A percentile compares a stretch with the other conserved stretches of the same genome.
phyloP scores from a whole-genome alignment of 2,113 vertebrate genomes.

The Onychorhynchus coronatus region DNA sequence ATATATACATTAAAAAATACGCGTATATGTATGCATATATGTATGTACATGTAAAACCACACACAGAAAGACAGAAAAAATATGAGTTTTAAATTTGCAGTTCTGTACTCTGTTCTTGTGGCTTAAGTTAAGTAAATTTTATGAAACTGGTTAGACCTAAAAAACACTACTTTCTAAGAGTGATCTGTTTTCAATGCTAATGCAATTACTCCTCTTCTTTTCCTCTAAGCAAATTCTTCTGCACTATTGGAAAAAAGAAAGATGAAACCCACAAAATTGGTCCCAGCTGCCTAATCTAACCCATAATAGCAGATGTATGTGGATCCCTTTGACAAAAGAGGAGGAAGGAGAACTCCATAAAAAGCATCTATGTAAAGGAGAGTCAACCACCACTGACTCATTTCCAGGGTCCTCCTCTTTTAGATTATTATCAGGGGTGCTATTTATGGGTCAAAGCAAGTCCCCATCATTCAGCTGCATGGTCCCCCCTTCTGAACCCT shows the following conservation, averaged over 20 bases:
- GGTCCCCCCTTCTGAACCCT: not conserved
- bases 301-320: not conserved
- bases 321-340: not conserved
- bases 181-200: not conserved
- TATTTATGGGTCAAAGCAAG: not conserved
- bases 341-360: not conserved
- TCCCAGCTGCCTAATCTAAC: not conserved
- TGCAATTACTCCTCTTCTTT: not conserved
- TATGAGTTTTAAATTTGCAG: not conserved
- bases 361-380: not conserved
- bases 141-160: not conserved
- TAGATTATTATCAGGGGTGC: not conserved
- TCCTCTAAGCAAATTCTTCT: not conserved
- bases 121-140: not conserved
- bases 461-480: not conserved
- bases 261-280: not conserved
- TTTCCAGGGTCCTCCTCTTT: not conserved
- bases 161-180: not conserved
- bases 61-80: not conserved
- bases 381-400: not conserved
- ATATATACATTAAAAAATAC: not conserved
- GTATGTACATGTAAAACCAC: not conserved
- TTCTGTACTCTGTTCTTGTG: not conserved
- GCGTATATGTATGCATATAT: not conserved
- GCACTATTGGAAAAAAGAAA: not conserved